phyloP scores from a whole-genome alignment of 2,888 invertebrate genomes.

The Apamea crenata region DNA sequence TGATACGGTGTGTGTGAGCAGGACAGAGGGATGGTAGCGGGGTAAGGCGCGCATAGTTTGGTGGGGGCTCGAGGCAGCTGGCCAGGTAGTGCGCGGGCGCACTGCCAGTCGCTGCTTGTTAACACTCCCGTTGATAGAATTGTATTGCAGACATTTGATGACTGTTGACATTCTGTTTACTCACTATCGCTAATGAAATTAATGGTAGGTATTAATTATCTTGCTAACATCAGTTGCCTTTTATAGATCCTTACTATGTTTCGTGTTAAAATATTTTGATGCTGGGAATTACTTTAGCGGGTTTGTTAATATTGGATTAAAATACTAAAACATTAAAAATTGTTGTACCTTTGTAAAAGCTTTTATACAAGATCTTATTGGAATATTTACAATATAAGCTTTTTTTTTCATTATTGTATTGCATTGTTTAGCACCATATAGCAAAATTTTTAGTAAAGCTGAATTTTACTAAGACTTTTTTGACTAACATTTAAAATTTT shows the following conservation, averaged over 20 bases:
- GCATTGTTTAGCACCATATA: background rate
- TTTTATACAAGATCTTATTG: background rate
- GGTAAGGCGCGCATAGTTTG: constrained; percentile 81
- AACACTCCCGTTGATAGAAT: constrained; percentile 86
- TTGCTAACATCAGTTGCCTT: constrained; percentile 28
- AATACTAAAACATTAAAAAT: background rate
- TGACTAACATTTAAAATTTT: background rate
- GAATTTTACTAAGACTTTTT: background rate
- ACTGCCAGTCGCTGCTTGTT: constrained; percentile 88
- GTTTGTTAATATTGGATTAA: background rate
- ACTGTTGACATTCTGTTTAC: constrained; percentile 78
- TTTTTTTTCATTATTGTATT: background rate
- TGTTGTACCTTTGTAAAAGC: background rate
- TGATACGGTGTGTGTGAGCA: constrained; percentile 80
- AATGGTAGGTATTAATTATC: constrained; percentile 63
- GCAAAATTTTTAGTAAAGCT: background rate
- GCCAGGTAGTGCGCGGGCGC: constrained; percentile 88
- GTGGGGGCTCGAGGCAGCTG: constrained; percentile 89
- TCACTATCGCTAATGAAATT: constrained; percentile 72
- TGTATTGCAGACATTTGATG: constrained; percentile 82
- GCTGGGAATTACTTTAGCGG: background rate
- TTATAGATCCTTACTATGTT: constrained; percentile 20
- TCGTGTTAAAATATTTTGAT: background rate
- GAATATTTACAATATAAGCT: background rate
- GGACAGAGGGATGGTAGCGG: constrained; percentile 84